These are phyloP conservation scores for Ochotona curzoniae DNA, from an alignment of 2,113 vertebrate species.

Conservation along the genomic window DNA sequence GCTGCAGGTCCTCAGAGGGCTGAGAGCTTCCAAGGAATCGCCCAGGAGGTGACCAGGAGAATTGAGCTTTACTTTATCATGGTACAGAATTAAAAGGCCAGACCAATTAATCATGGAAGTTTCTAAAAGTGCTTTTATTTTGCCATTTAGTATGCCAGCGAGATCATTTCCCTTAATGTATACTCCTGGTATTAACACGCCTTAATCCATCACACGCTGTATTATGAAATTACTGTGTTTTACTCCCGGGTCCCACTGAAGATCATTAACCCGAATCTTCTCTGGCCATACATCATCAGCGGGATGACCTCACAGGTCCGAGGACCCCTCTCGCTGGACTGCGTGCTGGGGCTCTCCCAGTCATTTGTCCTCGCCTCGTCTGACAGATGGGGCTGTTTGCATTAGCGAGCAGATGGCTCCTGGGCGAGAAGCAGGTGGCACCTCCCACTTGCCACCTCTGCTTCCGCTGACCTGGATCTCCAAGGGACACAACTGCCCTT, in stretches of 20 bases:
- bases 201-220: slow-evolving; percentile 92
- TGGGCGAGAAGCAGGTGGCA: neutral
- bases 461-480: slow-evolving; percentile 29
- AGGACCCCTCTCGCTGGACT: slow-evolving; percentile 83
- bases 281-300: slow-evolving; percentile 90
- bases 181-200: slow-evolving; percentile 91
- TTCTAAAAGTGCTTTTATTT: slow-evolving; percentile 99
- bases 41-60: slow-evolving; percentile 89
- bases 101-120: slow-evolving; percentile 95
- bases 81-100: slow-evolving; percentile 89
- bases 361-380: slow-evolving; percentile 85
- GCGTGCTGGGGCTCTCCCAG: slow-evolving; percentile 73
- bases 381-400: slow-evolving; percentile 84
- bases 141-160: slow-evolving; percentile 94
- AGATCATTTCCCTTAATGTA: slow-evolving; percentile 95
- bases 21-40: slow-evolving; percentile 90
- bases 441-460: slow-evolving; percentile 15
- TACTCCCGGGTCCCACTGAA: slow-evolving; percentile 89
- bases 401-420: slow-evolving; percentile 86
- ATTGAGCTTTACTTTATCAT: slow-evolving; percentile 95
- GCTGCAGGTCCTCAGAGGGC: neutral
- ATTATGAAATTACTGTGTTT: slow-evolving; percentile 92
- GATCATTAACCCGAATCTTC: slow-evolving; percentile 93
- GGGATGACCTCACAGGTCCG: slow-evolving; percentile 87
- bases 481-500: neutral